Percentiles rank a stretch among this genome's conserved stretches.
These are phyloP conservation scores for Ophioninae sp. DNA, from an alignment of 2,888 invertebrate genomes.

Conservation along the genomic window DNA sequence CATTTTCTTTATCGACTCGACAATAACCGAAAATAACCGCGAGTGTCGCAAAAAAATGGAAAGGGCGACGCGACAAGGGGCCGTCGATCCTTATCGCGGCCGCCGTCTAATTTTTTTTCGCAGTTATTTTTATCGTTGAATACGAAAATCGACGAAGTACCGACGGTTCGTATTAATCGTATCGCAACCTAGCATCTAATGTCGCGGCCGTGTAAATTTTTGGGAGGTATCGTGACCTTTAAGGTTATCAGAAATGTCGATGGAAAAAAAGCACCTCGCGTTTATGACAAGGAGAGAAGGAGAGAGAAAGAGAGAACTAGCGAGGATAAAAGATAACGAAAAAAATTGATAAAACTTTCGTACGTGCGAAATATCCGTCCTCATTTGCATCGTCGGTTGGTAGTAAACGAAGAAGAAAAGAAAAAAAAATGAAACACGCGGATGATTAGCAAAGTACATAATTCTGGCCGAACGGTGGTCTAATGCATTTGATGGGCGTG, in stretches of 20 bases:
- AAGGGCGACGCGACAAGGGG: too few species aligned
- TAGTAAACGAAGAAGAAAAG: not conserved
- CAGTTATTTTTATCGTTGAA: constrained; percentile 26
- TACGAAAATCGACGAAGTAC: not conserved
- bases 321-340: not conserved
- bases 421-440: too few species aligned
- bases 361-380: not conserved
- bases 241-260: constrained; percentile 38
- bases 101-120: constrained; percentile 1
- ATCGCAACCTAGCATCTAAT: constrained; percentile 52
- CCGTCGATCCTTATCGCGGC: too few species aligned
- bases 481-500: not conserved
- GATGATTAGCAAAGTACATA: not conserved
- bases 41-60: too few species aligned
- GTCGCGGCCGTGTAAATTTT: constrained; percentile 49
- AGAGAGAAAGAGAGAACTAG: not conserved
- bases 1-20: constrained; percentile 7
- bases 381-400: not conserved
- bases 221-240: constrained; percentile 47
- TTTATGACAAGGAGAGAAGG: not conserved
- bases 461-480: not conserved
- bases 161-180: constrained; percentile 29
- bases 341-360: constrained; percentile 13
- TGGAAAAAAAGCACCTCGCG: not conserved
- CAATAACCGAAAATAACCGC: not conserved